Evolutionary conservation across 2,113 vertebrate species (phyloP), one percentile per base, ranked within the genome.

Genomic region (Erpornis zantholeuca): DNA sequence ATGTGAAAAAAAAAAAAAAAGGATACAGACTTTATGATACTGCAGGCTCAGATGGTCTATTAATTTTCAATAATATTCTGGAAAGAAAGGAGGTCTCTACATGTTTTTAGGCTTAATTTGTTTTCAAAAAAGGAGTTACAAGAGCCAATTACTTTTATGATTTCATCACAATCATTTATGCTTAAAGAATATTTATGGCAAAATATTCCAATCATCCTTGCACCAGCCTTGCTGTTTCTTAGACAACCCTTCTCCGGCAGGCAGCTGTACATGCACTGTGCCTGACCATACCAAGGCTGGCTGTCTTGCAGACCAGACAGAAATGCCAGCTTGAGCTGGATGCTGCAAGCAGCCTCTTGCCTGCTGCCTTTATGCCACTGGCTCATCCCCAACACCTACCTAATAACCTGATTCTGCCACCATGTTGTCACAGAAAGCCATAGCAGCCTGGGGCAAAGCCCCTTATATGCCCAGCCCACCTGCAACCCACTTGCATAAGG

Each of bases 31-130:
- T 82, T 94, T 86, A 90, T 56, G 69, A 60, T 73, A 72, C 49
- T 47, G 63, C 82, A 95, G 83, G 84, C 61, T 94, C 88, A 84
- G 86, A 94, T 73, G 80, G 90, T 93, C 87, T 93, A 90, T 86
- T 95, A 94, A 95, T 96, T 93, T 88, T 90, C 94, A 96, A 56
- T 79, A 94, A 92, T 90, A 82, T 78, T 84, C 88, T 68, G 33
- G 53, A 79, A 94, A 90, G 68, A 29, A 83, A 86, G n/a, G 36
- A 81, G 2, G 1, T 22, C 38, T 68, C 45, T 79, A 42, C 14
- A 11, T 54, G 36, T 3, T 80, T 93, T 90, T 64, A 92, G 68
- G 80, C 12, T 13, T 31, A 75, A 94, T 90, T 86, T 88, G n/a
- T 92, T 93, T 96, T 64, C 28, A 53, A 40, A 90, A 83, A 83